A percentile compares a stretch with the other conserved stretches of the same genome.
Evolutionary conservation across 2,113 vertebrate species (phyloP).

Genomic region (Lanius ludovicianus): DNA sequence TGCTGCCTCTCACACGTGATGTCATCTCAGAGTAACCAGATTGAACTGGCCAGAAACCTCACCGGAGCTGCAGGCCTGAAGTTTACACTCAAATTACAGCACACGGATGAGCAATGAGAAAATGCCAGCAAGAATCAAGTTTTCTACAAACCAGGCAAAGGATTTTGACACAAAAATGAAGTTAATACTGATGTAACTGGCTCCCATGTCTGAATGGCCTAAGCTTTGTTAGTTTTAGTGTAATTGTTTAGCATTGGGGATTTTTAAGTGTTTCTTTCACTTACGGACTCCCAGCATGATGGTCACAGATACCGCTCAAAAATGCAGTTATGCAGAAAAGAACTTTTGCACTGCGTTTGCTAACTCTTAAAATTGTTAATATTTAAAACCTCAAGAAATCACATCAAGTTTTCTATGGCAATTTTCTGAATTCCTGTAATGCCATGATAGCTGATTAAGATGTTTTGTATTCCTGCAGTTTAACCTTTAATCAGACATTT

Average conservation of each 20-base stretch:
- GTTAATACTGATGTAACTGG: not conserved
- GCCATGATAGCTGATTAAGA: not conserved
- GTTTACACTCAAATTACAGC: conserved; percentile 82
- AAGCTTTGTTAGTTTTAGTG: not conserved
- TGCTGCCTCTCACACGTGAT: conserved; percentile 72
- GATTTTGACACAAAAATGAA: not conserved
- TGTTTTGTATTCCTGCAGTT: not conserved
- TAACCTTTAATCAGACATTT: not conserved
- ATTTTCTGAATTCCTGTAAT: not conserved
- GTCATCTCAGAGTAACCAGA: conserved; percentile 86
- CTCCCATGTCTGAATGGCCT: accelerated
- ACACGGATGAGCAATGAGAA: not conserved
- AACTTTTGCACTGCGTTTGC: not conserved
- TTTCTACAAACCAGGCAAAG: not conserved
- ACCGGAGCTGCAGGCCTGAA: conserved; percentile 76
- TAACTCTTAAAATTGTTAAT: not conserved
- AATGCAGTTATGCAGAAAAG: accelerated
- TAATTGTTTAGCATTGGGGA: not conserved
- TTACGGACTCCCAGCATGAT: not conserved
- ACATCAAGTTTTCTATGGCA: not conserved
- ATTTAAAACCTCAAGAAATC: not conserved
- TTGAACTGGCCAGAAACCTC: conserved; percentile 81
- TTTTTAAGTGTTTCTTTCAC: not conserved
- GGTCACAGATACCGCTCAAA: accelerated
- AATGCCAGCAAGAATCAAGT: not conserved